Evolutionary conservation across 2,113 vertebrate genomes (phyloP).

Genomic region (Anhinga rufa): DNA sequence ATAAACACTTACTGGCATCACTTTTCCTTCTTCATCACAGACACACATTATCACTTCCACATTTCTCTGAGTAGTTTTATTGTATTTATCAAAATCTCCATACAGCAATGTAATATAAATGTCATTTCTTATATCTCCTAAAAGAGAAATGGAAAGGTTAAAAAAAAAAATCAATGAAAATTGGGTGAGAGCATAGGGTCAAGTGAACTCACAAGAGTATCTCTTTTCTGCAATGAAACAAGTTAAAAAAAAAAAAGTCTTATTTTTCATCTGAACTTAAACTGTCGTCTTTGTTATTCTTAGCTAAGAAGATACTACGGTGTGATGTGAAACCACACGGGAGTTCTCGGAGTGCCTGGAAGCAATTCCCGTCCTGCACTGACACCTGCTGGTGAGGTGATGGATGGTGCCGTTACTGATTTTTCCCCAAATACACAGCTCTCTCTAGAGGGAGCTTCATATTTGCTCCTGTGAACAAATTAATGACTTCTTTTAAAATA

Average conservation of each 20-base stretch:
- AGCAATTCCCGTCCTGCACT: conserved; percentile 64
- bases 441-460: background rate
- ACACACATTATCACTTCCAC: conserved; percentile 97
- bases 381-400: conserved; percentile 71
- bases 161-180: background rate
- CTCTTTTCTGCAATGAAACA: background rate
- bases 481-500: background rate
- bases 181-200: background rate
- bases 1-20: conserved; percentile 80
- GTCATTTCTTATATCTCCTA: conserved; percentile 94
- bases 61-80: conserved; percentile 96
- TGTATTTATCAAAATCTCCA: conserved; percentile 97
- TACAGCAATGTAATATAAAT: conserved; percentile 91
- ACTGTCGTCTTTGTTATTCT: background rate
- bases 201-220: background rate
- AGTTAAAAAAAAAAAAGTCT: background rate
- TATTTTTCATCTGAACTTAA: background rate
- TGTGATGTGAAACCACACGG: background rate
- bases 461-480: background rate
- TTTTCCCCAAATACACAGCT: background rate
- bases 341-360: background rate
- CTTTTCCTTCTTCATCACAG: conserved; percentile 91
- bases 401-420: background rate
- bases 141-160: background rate
- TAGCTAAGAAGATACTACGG: background rate